Percentiles rank a stretch among this genome's conserved stretches.
phyloP scores from a whole-genome alignment of 2,113 vertebrate species.

The Haliaeetus leucogaster region DNA sequence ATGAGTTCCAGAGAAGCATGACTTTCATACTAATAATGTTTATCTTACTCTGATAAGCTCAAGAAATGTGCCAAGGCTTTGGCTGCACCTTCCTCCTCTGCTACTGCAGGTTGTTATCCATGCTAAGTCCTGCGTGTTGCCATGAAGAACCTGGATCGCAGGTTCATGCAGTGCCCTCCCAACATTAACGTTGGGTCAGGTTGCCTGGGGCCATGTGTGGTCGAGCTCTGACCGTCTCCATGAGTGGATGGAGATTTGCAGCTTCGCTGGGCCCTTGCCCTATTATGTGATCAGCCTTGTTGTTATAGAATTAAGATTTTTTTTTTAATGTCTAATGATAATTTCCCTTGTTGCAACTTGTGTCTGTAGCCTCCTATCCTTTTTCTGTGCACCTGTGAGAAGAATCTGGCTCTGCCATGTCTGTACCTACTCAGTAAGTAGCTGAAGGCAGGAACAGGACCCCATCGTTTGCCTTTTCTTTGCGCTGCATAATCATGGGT shows the following conservation, averaged over 20 bases:
- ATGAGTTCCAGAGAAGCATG: not conserved
- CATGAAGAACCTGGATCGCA: not conserved
- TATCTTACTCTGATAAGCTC: not conserved
- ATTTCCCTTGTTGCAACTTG: not conserved
- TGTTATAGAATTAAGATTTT: not conserved
- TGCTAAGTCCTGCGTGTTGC: not conserved
- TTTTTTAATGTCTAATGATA: not conserved
- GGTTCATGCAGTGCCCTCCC: not conserved
- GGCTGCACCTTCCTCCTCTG: not conserved
- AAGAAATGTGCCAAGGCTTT: not conserved
- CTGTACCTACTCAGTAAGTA: not conserved
- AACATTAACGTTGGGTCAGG: not conserved
- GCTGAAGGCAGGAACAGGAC: not conserved
- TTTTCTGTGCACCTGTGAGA: not conserved
- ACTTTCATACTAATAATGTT: not conserved
- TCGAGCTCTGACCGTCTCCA: not conserved
- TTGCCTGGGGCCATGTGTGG: fast-evolving
- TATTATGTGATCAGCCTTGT: too few species aligned
- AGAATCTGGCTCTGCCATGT: not conserved
- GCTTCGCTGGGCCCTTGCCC: not conserved
- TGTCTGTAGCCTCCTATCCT: not conserved
- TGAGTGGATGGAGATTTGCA: not conserved
- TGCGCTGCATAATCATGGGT: not conserved
- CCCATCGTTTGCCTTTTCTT: not conserved
- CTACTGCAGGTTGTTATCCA: not conserved